Conservation (phyloP, 2,888 invertebrate species). For the Heliconius charithonia region DNA sequence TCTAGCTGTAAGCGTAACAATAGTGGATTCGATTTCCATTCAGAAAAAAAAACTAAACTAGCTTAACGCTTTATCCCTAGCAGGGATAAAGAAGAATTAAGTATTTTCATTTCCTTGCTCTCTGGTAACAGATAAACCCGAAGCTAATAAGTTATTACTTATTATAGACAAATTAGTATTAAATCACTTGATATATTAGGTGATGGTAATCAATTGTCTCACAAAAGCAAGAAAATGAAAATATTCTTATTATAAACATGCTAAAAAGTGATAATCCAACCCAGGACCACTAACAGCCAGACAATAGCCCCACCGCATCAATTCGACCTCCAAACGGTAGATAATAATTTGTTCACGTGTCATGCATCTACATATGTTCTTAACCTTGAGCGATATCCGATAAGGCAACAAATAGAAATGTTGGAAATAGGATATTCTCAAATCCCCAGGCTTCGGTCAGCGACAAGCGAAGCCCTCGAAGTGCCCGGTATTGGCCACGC, state of each 20-base stretch:
- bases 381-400: constrained; percentile 40
- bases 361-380: constrained; percentile 33
- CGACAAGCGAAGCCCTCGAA: constrained; percentile 63
- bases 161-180: too few species aligned
- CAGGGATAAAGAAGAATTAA: background rate
- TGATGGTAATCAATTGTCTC: too few species aligned
- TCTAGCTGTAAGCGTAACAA: background rate
- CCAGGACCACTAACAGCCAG: background rate
- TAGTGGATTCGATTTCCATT: background rate
- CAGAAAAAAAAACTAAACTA: too few species aligned
- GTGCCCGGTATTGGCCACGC: constrained; percentile 56
- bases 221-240: too few species aligned
- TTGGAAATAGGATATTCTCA: constrained; percentile 63
- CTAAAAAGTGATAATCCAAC: background rate
- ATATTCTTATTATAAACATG: too few species aligned
- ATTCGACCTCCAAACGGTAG: background rate
- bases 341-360: constrained; percentile 11
- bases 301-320: background rate
- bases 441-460: constrained; percentile 58
- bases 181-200: too few species aligned
- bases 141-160: too few species aligned
- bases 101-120: background rate
- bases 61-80: too few species aligned
- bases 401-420: constrained; percentile 42
- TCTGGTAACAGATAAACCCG: background rate